Base-by-base conservation (phyloP, 2,797 vertebrate genomes). In the Melanogrammus aeglefinus region DNA sequence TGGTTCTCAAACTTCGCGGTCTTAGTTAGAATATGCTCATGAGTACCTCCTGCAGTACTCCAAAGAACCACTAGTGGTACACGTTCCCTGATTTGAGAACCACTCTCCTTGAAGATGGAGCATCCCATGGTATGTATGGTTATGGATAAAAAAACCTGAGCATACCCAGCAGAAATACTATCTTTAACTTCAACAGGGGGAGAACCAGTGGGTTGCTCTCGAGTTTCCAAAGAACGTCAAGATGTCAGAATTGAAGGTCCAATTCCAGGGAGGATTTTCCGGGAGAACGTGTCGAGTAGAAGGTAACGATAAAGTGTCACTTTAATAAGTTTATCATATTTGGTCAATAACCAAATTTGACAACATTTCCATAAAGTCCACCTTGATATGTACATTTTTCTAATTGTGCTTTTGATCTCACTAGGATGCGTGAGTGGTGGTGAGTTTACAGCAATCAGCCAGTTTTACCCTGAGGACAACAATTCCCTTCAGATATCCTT, bases 221-320 rank as follows among this genome's bases (percentile, higher is more conserved):
- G 94, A 97, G 73, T 99, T 99, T 81, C 97, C 97, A 0, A 79
- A 90, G 44, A 75, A 93, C 0, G 94, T 97, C 69, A 92, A 57
- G 36, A 81, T 96, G 38, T 96, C 94, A 0, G 91, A 93, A 79
- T 82, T 99, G 72, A 95, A 94, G 73, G 75, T 99, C 78, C 97
- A 99, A 77, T 99, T 99, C 91, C 98, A 99, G 83, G 98, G 97
- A n/a, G 98, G 97, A 6, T 99, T 99, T 82, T 95, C 96, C 14
- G 95, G 96, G 41, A 95, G 87, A 81, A 84, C 92, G 0, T 97
- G 96, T 90, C 91, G 84, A 51, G 83, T 99, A 82, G 92, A 97
- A 94, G 98, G 98, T 99, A 93, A 82, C 83, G 38, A 72, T 35
- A 72, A 72, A 18, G 63, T 66, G 14, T 27, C 21, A 63, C 18